Percentiles rank a stretch among this genome's conserved stretches.
Evolutionary conservation across 37 sponge, comb jelly and placozoan genomes (phyloP).

Genomic region (Corticium candelabrum): DNA sequence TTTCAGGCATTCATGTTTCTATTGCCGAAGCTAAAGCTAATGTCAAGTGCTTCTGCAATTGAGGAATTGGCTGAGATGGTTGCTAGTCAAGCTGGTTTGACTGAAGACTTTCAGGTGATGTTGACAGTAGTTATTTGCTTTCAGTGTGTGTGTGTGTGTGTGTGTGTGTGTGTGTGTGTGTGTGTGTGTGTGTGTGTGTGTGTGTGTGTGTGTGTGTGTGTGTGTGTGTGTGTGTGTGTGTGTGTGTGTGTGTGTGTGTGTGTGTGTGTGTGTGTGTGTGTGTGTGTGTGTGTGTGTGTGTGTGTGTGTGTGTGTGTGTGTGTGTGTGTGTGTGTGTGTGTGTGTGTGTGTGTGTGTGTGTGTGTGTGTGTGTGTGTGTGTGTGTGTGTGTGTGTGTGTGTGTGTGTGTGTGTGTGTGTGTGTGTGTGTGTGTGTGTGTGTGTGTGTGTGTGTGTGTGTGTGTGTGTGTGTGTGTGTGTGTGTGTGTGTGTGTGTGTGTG

Average conservation of each 20-base stretch:
- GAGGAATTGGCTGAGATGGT: background rate
- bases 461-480: constrained; percentile 54
- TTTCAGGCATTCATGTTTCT: background rate
- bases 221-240: constrained; percentile 32
- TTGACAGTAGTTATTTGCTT: too few relatives aligned
- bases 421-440: constrained; percentile 20
- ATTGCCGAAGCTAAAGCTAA: background rate
- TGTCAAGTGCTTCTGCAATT: background rate
- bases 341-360: constrained; percentile 15
- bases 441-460: constrained; percentile 57
- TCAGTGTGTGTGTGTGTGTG: constrained; percentile 9
- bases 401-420: constrained; percentile 18
- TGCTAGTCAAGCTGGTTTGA: background rate
- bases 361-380: constrained; percentile 20
- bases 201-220: constrained; percentile 34
- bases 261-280: constrained; percentile 25
- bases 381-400: constrained; percentile 16
- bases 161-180: constrained; percentile 40
- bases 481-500: constrained; percentile 31
- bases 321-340: background rate
- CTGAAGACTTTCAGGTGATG: background rate
- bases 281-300: constrained; percentile 19
- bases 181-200: constrained; percentile 27
- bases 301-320: constrained; percentile 21
- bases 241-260: constrained; percentile 21